Base-by-base conservation (phyloP, 2,888 invertebrate species). In the Pediacus dermestoides region DNA sequence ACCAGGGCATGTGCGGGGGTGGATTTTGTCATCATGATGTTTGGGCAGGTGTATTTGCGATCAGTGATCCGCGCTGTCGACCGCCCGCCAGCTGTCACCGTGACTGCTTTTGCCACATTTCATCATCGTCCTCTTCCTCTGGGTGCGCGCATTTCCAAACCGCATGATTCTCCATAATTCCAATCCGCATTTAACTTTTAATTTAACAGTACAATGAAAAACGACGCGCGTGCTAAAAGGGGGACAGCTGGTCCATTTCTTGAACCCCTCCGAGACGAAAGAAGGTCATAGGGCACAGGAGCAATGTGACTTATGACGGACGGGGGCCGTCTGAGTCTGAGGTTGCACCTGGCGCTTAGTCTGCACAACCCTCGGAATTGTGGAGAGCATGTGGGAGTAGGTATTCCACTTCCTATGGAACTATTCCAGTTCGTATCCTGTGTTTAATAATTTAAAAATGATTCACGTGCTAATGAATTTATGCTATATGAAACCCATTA, bases 21-120 rank as follows among this genome's bases (percentile, higher is more conserved):
- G 42, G 45, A 39, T 42, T 42, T 37, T 38, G 40, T 41, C 43
- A 33, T 43, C 47, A 42, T 50, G 50, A 53, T 63, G 58, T 64
- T 64, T 63, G 64, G 52, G 64, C 66, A 66, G 66, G 66, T 66
- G 66, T 65, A 66, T 65, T 65, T 64, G 61, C 63, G 50, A 60
- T 57, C 60, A 53, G 55, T 52, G 63, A 63, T 64, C 61, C 63
- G 58, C 59, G 60, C 52, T 58, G 55, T 54, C 65, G 65, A 62
- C 58, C 57, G 55, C 63, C 65, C 64, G 61, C 65, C 65, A 65
- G 61, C 65, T 65, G 64, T 62, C 63, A 58, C 56, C 56, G 50
- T 56, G 50, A 53, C 58, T 49, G 42, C 50, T 51, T 44, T 43
- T 28, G 14, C 28, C 14, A 14, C 28, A 13, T 14, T 28, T 14